Base-by-base conservation (phyloP, 2,797 vertebrate species). In the Coregonus sp. region DNA sequence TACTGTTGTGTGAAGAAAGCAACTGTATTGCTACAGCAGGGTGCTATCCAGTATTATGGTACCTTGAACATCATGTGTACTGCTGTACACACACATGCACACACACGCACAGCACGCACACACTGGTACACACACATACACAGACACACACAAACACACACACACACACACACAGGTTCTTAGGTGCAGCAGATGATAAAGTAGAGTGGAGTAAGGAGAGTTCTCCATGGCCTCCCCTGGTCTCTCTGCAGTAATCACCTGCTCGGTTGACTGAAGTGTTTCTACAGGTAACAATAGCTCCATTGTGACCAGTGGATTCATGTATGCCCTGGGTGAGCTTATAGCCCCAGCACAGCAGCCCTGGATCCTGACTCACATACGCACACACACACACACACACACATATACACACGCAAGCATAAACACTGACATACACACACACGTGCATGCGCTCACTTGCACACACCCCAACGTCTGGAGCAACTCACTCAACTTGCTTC, bases 241-340 rank as follows among this genome's bases (percentile, higher is more conserved):
- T 74, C 50, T 70, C 40, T 25, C 59, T 20, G 67, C 15, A 75
- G 40, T 35, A 79, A 84, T 82, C 74, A 88, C 84, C 82, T 86
- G 85, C 79, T 74, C 29, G 54, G 52, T 52, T 59, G 15, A 35
- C 52, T 18, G 31, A 40, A 52, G 16, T 4, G 33, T 74, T 74
- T 65, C 59, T 29, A 81, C 69, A 71, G 80, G 40, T 77, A 69
- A 89, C 87, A 86, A 85, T 84, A 84, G 61, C 69, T 68, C 75
- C 78, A 84, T 88, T 88, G 86, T 86, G 72, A 80, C 2, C n/a
- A 15, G 14, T 1, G 73, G 77, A 84, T 81, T 87, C 80, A 79
- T 72, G 75, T 74, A 76, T 77, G 77, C 75, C 75, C 76, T 50
- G 69, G 73, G 77, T 75, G 74, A 84, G 86, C 82, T 83, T 63